Evolutionary conservation across 2,888 invertebrate genomes (phyloP).

Genomic region (Plagodis dolabraria): DNA sequence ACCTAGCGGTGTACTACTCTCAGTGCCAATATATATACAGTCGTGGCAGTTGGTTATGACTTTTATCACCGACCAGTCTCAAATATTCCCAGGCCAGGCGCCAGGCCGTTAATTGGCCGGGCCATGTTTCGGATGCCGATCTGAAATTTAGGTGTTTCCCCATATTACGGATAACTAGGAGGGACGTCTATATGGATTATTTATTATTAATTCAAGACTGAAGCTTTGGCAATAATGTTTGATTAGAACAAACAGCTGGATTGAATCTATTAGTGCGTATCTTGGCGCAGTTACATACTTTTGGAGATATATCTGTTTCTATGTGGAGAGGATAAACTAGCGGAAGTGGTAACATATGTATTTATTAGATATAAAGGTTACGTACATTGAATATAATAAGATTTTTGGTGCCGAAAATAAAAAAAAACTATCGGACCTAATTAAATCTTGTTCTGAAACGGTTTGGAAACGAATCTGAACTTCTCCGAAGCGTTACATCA

Average conservation of each 20-base stretch:
- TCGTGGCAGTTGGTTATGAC: conserved; percentile 55
- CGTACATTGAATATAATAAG: no score
- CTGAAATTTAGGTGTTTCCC: conserved; percentile 66
- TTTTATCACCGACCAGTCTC: conserved; percentile 15
- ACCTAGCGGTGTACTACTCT: conserved; percentile 58
- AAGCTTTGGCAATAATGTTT: background rate
- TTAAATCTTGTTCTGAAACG: no score
- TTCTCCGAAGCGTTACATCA: no score
- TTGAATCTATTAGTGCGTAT: background rate
- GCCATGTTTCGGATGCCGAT: conserved; percentile 49
- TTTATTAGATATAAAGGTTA: no score
- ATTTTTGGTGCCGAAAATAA: no score
- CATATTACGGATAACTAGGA: conserved; percentile 47
- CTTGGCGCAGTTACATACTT: no score
- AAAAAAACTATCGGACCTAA: no score
- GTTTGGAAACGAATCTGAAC: no score
- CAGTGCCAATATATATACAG: conserved; percentile 65
- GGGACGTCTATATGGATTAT: conserved; percentile 30
- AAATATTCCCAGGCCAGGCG: conserved; percentile 48
- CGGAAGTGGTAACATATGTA: no score
- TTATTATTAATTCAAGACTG: background rate
- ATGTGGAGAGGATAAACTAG: no score
- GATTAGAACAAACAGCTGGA: conserved; percentile 10
- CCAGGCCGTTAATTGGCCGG: conserved; percentile 55
- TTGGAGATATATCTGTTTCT: no score